These are phyloP conservation scores for Muricea muricata DNA, from an alignment of 92 coral and sea anemone genomes.

Conservation along the genomic window DNA sequence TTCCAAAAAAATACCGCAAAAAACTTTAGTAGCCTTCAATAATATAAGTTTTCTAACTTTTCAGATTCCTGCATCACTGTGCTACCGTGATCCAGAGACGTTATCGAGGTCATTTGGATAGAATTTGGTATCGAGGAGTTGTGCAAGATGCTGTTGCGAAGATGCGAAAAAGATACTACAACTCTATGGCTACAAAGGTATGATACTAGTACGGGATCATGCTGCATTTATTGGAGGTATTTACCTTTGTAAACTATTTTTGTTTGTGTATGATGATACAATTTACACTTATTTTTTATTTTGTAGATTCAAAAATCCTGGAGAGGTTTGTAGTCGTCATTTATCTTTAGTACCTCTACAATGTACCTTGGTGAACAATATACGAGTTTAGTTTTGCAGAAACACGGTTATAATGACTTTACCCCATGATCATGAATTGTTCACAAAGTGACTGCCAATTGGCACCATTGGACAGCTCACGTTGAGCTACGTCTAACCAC, in stretches of 20 bases:
- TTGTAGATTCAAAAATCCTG: constrained; percentile 93
- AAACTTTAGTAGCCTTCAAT: no score
- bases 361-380: no score
- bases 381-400: no score
- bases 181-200: constrained; percentile 88
- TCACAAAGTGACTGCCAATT: no score
- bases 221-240: no score
- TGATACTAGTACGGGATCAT: neutral
- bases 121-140: constrained; percentile 75
- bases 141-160: constrained; percentile 76
- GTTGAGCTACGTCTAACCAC: no score
- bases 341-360: neutral
- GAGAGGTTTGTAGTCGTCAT: constrained; percentile 78
- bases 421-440: no score
- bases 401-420: no score
- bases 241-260: no score
- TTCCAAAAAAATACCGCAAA: no score
- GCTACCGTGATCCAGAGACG: constrained; percentile 93
- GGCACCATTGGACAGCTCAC: no score
- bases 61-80: constrained; percentile 86
- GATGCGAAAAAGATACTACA: constrained; percentile 83
- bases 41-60: neutral
- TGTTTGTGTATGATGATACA: neutral
- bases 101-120: constrained; percentile 89
- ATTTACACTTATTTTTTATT: neutral